phyloP scores from a whole-genome alignment of 2,888 invertebrate species.

The Dendrolimus pini region DNA sequence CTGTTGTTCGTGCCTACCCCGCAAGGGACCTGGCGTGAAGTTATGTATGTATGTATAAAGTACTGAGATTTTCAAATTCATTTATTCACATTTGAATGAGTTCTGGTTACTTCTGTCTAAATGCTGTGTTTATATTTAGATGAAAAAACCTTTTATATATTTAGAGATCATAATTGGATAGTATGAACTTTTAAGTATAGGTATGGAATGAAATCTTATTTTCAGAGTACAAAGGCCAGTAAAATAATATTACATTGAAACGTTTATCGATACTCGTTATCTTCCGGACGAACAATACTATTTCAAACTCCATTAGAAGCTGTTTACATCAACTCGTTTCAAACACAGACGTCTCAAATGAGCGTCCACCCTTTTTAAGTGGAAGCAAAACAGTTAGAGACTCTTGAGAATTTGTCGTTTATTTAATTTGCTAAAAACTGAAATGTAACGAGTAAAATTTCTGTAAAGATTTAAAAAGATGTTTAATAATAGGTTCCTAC shows the following conservation, averaged over 20 bases:
- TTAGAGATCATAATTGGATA: no score
- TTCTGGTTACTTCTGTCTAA: no score
- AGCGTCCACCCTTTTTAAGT: background rate
- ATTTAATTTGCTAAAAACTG: background rate
- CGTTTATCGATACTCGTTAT: background rate
- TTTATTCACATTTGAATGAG: no score
- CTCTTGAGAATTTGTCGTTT: background rate
- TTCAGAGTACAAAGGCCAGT: background rate
- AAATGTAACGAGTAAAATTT: background rate
- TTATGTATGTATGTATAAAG: no score
- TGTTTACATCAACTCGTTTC: background rate
- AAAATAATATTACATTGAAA: background rate
- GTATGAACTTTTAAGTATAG: no score
- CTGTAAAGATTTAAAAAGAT: background rate
- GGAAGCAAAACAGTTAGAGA: background rate
- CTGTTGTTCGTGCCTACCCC: no score
- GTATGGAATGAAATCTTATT: background rate
- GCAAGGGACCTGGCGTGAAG: no score
- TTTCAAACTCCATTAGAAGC: background rate
- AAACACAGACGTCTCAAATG: background rate
- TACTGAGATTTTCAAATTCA: no score
- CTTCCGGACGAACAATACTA: background rate
- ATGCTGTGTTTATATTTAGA: no score
- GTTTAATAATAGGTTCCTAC: no score
- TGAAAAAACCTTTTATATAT: no score